Base-by-base conservation (phyloP, 2,113 vertebrate species). In the Rhinolophus ferrumequinum region DNA sequence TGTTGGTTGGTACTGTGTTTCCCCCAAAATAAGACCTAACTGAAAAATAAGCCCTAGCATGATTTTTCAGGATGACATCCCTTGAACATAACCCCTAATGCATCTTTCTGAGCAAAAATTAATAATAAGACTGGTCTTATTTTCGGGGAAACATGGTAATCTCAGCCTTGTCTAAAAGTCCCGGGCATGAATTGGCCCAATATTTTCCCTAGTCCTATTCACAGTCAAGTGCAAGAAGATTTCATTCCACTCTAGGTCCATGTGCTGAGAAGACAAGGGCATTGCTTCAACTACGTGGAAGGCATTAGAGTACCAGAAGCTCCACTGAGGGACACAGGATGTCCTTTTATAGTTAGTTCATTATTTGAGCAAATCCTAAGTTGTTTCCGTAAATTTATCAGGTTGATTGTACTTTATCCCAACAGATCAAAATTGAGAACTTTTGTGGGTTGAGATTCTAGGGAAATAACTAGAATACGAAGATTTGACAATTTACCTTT, bases 111-210 rank as follows among this genome's bases (percentile, higher is more conserved):
- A 44, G 41, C 6, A 44, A 44, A 44, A 44, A 44, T 44, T 44
- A 44, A 44, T 41, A 41, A 41, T 7, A 44, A 44, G 41, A 44
- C 6, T 7, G 5, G 41, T 44, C 41, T 44, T 44, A 44, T 44
- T 44, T 44, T 44, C 6, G 41, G 41, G 6, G 41, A 44, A 44
- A 44, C 41, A 44, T 7, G 6, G 41, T 44, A 62, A 96, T 76
- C 89, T 94, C 70, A 83, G 73, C n/a, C 64, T 95, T 80, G 21
- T 87, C 47, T 12, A 18, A 81, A 83, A 82, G 22, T 38, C 33
- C 80, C 62, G 19, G 10, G 21, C 56, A n/a, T 75, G 64, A 69
- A 92, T 14, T 73, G 8, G 2, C 33, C 35, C 30, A 44, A 13
- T 12, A 0, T 12, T 69, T 81, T 28, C 47, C 38, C 24, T 44